These are phyloP conservation scores for Habroteleia sp. DNA, from an alignment of 2,888 invertebrate genomes.

Conservation along the genomic window DNA sequence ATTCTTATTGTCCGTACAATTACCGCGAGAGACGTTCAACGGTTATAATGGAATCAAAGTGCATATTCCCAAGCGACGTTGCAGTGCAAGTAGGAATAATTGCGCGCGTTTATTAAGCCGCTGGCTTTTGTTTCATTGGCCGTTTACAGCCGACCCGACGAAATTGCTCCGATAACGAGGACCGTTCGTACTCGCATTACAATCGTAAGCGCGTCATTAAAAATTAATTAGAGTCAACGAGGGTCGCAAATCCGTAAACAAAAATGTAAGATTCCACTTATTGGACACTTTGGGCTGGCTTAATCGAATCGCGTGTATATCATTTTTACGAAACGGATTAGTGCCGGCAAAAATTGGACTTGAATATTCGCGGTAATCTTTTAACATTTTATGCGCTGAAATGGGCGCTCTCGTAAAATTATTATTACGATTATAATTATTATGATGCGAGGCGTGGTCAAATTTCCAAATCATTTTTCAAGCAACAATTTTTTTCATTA, in stretches of 20 bases:
- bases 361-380: no score
- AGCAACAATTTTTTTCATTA: no score
- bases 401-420: no score
- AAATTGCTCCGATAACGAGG: constrained; percentile 32
- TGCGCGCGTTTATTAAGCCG: constrained; percentile 41
- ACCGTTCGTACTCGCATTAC: constrained; percentile 6
- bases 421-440: no score
- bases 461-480: no score
- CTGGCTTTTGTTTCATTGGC: constrained; percentile 33
- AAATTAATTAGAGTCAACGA: constrained; percentile 30
- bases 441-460: no score
- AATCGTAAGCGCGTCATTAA: constrained; percentile 17
- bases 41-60: constrained; percentile 33
- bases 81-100: constrained; percentile 24
- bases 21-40: constrained; percentile 29
- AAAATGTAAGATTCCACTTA: neutral
- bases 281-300: constrained; percentile 2
- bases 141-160: constrained; percentile 25
- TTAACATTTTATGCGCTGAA: no score
- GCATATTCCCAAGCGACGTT: constrained; percentile 24
- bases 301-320: constrained; percentile 7
- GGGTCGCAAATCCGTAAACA: neutral
- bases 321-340: constrained; percentile 3
- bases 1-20: constrained; percentile 47
- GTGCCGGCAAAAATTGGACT: constrained; percentile 6